A percentile compares a stretch with the other conserved stretches of the same genome.
Conservation (phyloP, 2,888 invertebrate species). For the Lucinisca nassula region DNA sequence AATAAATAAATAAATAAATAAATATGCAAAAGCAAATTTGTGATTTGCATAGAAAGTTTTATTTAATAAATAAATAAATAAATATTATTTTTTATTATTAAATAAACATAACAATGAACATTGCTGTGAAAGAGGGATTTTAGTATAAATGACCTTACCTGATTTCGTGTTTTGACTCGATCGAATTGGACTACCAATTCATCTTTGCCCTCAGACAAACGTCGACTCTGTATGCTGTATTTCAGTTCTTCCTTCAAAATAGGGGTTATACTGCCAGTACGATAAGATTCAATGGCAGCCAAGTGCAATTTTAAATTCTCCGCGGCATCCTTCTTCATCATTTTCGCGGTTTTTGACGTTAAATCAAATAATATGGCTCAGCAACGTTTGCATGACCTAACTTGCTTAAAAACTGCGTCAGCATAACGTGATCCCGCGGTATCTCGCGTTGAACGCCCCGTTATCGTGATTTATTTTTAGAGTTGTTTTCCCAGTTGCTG, state of each 20-base stretch:
- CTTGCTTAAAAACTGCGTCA: slow-evolving; percentile 45
- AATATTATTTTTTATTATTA: too few relatives aligned
- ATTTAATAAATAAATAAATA: too few relatives aligned
- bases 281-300: slow-evolving; percentile 72
- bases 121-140: too few relatives aligned
- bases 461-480: neutral
- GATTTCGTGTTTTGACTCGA: neutral
- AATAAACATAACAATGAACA: too few relatives aligned
- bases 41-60: too few relatives aligned
- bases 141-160: slow-evolving; percentile 34
- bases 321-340: neutral
- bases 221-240: slow-evolving; percentile 76
- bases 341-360: slow-evolving; percentile 6
- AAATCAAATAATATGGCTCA: neutral
- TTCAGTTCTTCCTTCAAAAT: slow-evolving; percentile 81
- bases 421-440: slow-evolving; percentile 53
- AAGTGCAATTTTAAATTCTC: slow-evolving; percentile 73
- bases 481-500: neutral
- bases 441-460: slow-evolving; percentile 25
- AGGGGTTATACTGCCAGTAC: slow-evolving; percentile 69
- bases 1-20: too few relatives aligned
- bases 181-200: slow-evolving; percentile 67
- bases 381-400: neutral
- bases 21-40: too few relatives aligned
- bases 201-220: slow-evolving; percentile 78